phyloP scores from a whole-genome alignment of 2,797 vertebrate genomes.

The Hippopotamyrus pictus region DNA sequence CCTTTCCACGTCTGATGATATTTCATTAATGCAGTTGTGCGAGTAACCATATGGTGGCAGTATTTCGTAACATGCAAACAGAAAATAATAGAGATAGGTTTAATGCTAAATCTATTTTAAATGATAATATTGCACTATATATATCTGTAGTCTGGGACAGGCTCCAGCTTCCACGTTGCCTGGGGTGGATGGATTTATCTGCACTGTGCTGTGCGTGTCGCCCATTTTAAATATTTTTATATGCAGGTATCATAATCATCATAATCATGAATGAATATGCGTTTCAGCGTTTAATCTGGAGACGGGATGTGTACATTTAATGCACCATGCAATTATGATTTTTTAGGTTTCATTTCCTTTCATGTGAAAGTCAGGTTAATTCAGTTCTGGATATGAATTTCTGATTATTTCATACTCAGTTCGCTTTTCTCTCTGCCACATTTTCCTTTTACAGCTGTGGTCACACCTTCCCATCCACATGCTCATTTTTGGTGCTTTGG shows the following conservation, averaged over 20 bases:
- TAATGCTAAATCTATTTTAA: not conserved
- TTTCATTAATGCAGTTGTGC: not conserved
- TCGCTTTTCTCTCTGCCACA: not conserved
- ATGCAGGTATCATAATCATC: not conserved
- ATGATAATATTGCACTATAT: not conserved
- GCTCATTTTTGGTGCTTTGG: not conserved
- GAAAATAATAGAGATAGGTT: not conserved
- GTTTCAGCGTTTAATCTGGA: not conserved
- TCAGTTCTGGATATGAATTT: not conserved
- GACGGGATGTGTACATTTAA: not conserved
- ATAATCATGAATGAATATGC: not conserved
- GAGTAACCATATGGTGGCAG: not conserved
- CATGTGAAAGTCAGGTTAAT: not conserved
- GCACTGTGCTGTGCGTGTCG: not conserved
- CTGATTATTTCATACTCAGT: not conserved
- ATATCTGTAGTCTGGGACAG: not conserved
- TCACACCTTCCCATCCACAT: not conserved
- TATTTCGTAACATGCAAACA: not conserved
- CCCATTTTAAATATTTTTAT: not conserved
- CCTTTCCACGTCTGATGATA: not conserved
- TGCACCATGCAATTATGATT: not conserved
- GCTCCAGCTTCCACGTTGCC: not conserved
- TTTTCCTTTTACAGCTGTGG: not conserved
- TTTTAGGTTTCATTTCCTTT: slow-evolving; percentile 9
- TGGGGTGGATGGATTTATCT: not conserved